Conservation (phyloP, 1,140 invertebrate species). For the Asbolus verrucosus region DNA sequence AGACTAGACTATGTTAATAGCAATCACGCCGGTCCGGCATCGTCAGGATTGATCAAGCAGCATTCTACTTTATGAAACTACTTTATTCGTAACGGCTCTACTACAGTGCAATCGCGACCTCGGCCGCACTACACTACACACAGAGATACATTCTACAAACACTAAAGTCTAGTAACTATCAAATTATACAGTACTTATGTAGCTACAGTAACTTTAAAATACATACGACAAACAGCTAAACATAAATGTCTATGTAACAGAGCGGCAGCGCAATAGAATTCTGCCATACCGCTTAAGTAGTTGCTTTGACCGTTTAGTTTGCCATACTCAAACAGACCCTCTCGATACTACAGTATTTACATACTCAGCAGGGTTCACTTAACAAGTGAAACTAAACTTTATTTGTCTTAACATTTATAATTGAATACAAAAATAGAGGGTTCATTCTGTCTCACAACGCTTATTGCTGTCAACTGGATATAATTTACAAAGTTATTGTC, state of each 20-base stretch:
- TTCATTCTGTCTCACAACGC: conserved; percentile 64
- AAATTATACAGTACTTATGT: conserved; percentile 62
- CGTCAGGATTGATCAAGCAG: conserved; percentile 62
- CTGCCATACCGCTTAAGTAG: conserved; percentile 36
- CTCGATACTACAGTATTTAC: conserved; percentile 57
- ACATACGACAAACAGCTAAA: conserved; percentile 62
- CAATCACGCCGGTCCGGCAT: conserved; percentile 45
- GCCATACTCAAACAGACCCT: conserved; percentile 58
- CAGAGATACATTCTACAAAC: conserved; percentile 66
- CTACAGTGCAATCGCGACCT: conserved; percentile 65
- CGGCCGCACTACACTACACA: conserved; percentile 64
- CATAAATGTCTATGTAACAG: conserved; percentile 58
- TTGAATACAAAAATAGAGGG: conserved; percentile 67
- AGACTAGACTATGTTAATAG: conserved; percentile 55
- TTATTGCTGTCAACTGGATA: conserved; percentile 64
- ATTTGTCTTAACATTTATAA: conserved; percentile 62
- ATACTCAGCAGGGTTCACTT: conserved; percentile 51
- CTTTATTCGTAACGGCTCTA: conserved; percentile 67
- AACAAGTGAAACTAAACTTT: conserved; percentile 57
- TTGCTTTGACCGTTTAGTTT: conserved; percentile 46
- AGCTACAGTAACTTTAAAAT: conserved; percentile 63
- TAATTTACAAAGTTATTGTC: conserved; percentile 63
- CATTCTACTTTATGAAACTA: conserved; percentile 66
- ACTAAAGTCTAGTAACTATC: conserved; percentile 63
- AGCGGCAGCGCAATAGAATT: conserved; percentile 16